These are phyloP conservation scores for Belgica antarctica DNA, from an alignment of 2,888 invertebrate species.

Conservation along the genomic window DNA sequence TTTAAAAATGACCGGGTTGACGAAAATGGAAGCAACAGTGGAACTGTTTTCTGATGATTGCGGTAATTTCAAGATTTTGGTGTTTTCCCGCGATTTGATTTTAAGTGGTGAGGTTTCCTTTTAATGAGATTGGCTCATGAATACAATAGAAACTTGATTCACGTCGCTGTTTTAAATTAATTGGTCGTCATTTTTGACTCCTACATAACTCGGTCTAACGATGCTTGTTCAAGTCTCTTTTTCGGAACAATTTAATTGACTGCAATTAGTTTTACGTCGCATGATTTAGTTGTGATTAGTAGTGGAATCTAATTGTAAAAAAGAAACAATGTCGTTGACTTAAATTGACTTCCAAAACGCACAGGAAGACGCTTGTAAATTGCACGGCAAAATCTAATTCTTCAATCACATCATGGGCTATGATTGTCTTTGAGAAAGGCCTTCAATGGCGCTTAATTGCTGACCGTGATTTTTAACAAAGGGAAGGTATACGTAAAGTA, in stretches of 20 bases:
- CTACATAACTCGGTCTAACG: not conserved
- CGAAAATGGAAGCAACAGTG: no score
- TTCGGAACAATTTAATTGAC: not conserved
- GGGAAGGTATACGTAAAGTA: no score
- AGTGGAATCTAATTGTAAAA: conserved; percentile 26
- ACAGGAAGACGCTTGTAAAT: conserved; percentile 28
- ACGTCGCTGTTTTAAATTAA: not conserved
- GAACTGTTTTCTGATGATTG: not conserved
- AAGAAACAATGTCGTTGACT: no score
- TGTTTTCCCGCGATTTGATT: not conserved
- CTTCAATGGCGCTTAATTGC: no score
- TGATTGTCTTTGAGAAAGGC: no score
- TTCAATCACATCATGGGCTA: no score
- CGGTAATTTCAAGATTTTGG: not conserved
- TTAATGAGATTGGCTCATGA: not conserved
- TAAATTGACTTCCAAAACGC: not conserved
- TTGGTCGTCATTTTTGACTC: not conserved
- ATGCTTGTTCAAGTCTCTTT: not conserved
- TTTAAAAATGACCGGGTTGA: not conserved
- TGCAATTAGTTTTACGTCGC: not conserved
- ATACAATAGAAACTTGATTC: not conserved
- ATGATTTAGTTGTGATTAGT: not conserved
- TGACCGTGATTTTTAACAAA: no score
- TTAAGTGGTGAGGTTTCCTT: not conserved
- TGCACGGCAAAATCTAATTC: conserved; percentile 15